These are phyloP conservation scores for Acromyrmex charruanus DNA, from an alignment of 1,140 invertebrate species.

Conservation along the genomic window DNA sequence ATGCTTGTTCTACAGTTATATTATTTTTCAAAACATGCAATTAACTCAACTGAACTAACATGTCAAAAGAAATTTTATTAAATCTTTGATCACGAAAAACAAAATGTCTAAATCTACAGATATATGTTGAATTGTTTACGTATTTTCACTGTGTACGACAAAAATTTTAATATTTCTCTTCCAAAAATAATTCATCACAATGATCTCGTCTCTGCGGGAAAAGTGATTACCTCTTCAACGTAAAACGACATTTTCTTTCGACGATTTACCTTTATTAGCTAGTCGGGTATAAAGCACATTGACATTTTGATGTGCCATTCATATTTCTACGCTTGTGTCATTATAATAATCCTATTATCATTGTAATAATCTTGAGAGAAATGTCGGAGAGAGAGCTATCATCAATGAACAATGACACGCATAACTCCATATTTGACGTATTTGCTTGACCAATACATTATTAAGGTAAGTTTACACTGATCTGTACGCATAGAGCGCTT, in stretches of 20 bases:
- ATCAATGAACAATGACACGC: slow-evolving; percentile 67
- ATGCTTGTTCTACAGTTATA: background rate
- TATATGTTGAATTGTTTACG: background rate
- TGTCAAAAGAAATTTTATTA: slow-evolving; percentile 2
- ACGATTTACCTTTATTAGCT: slow-evolving; percentile 65
- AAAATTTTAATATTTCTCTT: background rate
- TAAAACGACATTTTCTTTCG: background rate
- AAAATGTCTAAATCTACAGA: background rate
- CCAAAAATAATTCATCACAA: slow-evolving; percentile 29
- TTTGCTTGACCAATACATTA: background rate
- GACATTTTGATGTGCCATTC: slow-evolving; percentile 70
- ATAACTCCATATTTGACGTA: slow-evolving; percentile 66
- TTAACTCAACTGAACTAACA: background rate
- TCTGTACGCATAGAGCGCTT: no score
- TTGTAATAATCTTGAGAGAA: slow-evolving; percentile 67
- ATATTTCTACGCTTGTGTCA: slow-evolving; percentile 72
- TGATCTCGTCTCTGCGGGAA: background rate
- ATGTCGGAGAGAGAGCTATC: slow-evolving; percentile 75
- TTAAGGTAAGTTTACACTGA: background rate
- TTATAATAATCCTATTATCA: slow-evolving; percentile 69
- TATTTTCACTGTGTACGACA: background rate
- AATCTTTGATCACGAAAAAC: background rate
- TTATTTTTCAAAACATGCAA: background rate
- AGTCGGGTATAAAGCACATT: slow-evolving; percentile 62
- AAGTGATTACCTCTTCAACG: background rate